Percentiles rank a stretch among this genome's conserved stretches.
phyloP scores from a whole-genome alignment of 2,888 invertebrate species.

The Anoncus sp. region DNA sequence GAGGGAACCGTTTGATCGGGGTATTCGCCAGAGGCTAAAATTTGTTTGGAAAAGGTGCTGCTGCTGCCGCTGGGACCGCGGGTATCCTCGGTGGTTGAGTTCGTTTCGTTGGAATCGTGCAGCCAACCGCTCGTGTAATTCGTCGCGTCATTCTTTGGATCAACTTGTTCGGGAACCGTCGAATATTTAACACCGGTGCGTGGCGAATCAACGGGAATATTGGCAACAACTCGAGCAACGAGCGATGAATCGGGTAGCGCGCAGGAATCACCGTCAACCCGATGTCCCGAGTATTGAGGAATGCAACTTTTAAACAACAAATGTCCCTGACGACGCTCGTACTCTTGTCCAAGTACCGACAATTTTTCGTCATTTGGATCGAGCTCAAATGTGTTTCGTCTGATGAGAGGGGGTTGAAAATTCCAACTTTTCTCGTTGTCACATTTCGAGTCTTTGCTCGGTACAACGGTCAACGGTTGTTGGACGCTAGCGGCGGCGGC shows the following conservation, averaged over 20 bases:
- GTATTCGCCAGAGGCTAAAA: conserved; percentile 17
- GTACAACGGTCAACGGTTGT: neutral
- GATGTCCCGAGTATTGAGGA: conserved; percentile 86
- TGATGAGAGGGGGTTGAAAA: conserved; percentile 72
- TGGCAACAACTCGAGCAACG: too few species aligned
- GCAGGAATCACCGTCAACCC: conserved; percentile 81
- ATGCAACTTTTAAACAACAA: conserved; percentile 87
- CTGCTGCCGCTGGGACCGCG: neutral
- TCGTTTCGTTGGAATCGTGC: conserved; percentile 27
- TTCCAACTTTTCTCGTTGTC: too few species aligned
- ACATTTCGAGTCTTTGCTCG: conserved; percentile 65
- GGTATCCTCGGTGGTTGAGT: neutral
- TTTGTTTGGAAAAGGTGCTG: neutral
- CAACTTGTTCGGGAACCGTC: conserved; percentile 6
- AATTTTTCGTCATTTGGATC: conserved; percentile 82
- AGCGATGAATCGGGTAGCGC: too few species aligned
- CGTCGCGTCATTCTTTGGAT: conserved; percentile 28
- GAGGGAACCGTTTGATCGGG: conserved; percentile 38
- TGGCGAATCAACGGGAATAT: conserved; percentile 29
- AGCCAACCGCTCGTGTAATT: conserved; percentile 24
- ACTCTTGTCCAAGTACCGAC: conserved; percentile 83
- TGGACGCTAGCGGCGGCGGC: neutral
- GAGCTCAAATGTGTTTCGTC: conserved; percentile 83
- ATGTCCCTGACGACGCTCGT: conserved; percentile 86
- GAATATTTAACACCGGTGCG: conserved; percentile 39